phyloP scores from a whole-genome alignment of 2,113 vertebrate species.

The Daboia siamensis region DNA sequence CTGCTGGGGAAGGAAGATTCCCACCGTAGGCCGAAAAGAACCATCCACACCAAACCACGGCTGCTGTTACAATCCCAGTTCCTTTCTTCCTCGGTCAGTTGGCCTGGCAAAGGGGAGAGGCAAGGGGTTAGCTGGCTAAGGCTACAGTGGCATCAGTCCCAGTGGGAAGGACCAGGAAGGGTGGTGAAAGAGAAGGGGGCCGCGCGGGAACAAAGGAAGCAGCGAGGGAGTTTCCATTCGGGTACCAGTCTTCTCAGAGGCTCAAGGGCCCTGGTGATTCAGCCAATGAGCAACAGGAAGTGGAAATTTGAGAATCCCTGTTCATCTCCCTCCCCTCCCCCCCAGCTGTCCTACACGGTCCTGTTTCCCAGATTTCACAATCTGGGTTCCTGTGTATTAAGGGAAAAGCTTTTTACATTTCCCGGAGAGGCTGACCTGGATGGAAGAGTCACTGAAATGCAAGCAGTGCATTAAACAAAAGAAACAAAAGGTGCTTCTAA shows the following conservation, averaged over 20 bases:
- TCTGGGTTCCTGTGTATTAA: not conserved
- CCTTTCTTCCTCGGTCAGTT: not conserved
- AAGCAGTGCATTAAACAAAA: not conserved
- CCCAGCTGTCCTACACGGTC: not conserved
- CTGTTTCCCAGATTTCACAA: not conserved
- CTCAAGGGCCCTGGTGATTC: conserved; percentile 10
- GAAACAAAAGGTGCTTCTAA: not conserved
- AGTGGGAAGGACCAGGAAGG: not conserved
- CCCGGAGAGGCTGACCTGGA: not conserved
- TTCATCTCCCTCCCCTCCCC: not conserved
- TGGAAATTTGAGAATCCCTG: not conserved
- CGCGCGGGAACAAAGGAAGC: not conserved
- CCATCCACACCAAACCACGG: not conserved
- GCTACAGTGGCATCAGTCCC: not conserved
- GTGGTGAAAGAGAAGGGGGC: not conserved
- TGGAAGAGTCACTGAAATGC: not conserved
- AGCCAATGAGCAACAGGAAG: not conserved
- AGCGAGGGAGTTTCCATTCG: not conserved
- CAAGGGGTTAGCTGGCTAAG: not conserved
- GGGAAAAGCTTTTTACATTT: not conserved
- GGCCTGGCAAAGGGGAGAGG: not conserved
- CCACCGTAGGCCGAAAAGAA: not conserved
- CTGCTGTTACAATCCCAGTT: not conserved
- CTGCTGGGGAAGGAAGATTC: not conserved
- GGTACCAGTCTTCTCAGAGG: not conserved